A percentile compares a stretch with the other conserved stretches of the same genome.
phyloP scores from a whole-genome alignment of 2,113 vertebrate species.

The Xenus cinereus region DNA sequence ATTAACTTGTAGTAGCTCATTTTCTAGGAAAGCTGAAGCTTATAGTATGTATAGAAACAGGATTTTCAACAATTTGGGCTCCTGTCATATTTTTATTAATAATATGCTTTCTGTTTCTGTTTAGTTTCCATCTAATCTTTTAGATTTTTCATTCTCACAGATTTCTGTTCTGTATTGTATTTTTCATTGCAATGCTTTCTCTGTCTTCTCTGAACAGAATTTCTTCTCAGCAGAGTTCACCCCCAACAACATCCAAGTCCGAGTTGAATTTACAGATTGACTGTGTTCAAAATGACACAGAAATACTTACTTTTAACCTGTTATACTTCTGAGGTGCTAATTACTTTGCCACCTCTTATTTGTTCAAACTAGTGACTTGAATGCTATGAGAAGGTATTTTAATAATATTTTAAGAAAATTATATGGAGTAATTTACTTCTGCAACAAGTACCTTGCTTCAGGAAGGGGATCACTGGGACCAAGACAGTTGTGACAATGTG shows the following conservation, averaged over 20 bases:
- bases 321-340: conserved; percentile 50
- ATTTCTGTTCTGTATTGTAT: background rate
- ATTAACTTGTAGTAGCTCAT: background rate
- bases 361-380: conserved; percentile 34
- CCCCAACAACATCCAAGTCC: background rate
- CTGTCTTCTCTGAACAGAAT: background rate
- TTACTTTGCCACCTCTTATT: conserved; percentile 36
- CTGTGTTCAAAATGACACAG: conserved; percentile 13
- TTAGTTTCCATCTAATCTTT: background rate
- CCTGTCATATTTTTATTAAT: background rate
- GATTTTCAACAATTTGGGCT: background rate
- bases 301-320: conserved; percentile 33
- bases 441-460: background rate
- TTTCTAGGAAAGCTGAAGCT: background rate
- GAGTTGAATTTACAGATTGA: conserved; percentile 26
- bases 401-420: background rate
- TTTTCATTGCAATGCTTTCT: background rate
- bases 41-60: background rate
- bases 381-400: conserved; percentile 6
- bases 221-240: conserved; percentile 10
- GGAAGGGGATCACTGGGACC: background rate
- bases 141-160: background rate
- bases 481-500: background rate
- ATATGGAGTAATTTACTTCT: background rate
- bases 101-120: background rate